Conservation (phyloP, 1,140 invertebrate species). For the Drosophila sucinea region DNA sequence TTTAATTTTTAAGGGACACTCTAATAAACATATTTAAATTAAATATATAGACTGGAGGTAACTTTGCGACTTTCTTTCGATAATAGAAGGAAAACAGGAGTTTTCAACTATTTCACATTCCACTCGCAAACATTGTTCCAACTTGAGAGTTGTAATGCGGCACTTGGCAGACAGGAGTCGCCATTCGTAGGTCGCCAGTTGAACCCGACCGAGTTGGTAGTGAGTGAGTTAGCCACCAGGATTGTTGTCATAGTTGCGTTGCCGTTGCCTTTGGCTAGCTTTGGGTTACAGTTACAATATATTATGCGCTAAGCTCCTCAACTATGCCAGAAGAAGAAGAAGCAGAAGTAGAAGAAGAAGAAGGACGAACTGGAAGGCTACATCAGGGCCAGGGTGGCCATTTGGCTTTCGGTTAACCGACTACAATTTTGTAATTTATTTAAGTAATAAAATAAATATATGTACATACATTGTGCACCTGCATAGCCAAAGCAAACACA, state of each 20-base stretch:
- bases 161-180: slow-evolving; percentile 17
- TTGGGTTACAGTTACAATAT: slow-evolving; percentile 57
- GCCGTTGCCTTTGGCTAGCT: slow-evolving; percentile 34
- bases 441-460: slow-evolving; percentile 81
- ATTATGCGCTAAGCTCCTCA: slow-evolving; percentile 70
- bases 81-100: background rate
- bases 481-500: slow-evolving; percentile 20
- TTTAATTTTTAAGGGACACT: too few species aligned
- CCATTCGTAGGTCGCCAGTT: slow-evolving; percentile 8
- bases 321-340: slow-evolving; percentile 35
- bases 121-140: background rate
- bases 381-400: slow-evolving; percentile 43
- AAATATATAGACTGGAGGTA: too few species aligned
- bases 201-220: background rate
- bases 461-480: slow-evolving; percentile 51
- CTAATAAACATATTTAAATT: too few species aligned
- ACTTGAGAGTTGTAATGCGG: slow-evolving; percentile 14
- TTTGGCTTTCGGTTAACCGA: slow-evolving; percentile 77
- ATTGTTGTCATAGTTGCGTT: slow-evolving; percentile 36
- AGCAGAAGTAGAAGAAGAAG: background rate
- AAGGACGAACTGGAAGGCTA: background rate
- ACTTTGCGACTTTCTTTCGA: background rate
- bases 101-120: slow-evolving; percentile 3
- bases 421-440: slow-evolving; percentile 81
- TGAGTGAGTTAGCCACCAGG: slow-evolving; percentile 1